These are phyloP conservation scores for Podargus strigoides DNA, from an alignment of 2,797 vertebrate genomes.

Conservation along the genomic window DNA sequence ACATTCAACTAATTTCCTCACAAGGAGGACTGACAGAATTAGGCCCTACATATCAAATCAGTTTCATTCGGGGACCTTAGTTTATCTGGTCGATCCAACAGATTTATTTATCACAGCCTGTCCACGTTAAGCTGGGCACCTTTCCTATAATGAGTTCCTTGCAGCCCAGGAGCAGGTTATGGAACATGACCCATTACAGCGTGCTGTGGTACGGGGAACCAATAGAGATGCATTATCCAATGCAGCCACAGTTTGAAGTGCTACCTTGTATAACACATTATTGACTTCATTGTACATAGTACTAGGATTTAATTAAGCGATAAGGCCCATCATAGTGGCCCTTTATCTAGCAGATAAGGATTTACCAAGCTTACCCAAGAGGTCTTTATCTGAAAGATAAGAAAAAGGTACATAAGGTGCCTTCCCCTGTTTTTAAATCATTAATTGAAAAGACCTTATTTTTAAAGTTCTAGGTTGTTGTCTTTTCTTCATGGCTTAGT, in stretches of 20 bases:
- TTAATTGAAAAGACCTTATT: slow-evolving; percentile 62
- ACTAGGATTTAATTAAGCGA: slow-evolving; percentile 73
- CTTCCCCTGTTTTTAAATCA: slow-evolving; percentile 40
- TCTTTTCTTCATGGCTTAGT: slow-evolving; percentile 1
- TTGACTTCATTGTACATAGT: slow-evolving; percentile 66
- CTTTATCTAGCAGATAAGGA: slow-evolving; percentile 69
- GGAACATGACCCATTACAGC: background rate
- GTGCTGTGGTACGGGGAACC: background rate
- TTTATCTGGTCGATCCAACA: background rate
- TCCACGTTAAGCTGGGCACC: background rate
- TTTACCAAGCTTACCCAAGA: slow-evolving; percentile 65
- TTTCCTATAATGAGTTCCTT: slow-evolving; percentile 18
- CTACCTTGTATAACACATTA: slow-evolving; percentile 68
- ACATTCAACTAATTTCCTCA: background rate
- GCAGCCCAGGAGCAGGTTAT: background rate
- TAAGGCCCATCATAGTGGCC: slow-evolving; percentile 60
- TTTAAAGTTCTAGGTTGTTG: slow-evolving; percentile 48
- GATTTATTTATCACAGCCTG: slow-evolving; percentile 24
- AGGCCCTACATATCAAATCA: background rate
- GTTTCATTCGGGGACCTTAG: background rate
- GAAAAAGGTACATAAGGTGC: slow-evolving; percentile 52
- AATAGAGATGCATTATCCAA: slow-evolving; percentile 33
- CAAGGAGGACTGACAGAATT: background rate
- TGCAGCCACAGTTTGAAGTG: slow-evolving; percentile 15
- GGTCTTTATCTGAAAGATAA: slow-evolving; percentile 71